Evolutionary conservation across 1,140 invertebrate species (phyloP), one percentile per base, ranked within the genome.

Genomic region (Teleogryllus occipitalis): DNA sequence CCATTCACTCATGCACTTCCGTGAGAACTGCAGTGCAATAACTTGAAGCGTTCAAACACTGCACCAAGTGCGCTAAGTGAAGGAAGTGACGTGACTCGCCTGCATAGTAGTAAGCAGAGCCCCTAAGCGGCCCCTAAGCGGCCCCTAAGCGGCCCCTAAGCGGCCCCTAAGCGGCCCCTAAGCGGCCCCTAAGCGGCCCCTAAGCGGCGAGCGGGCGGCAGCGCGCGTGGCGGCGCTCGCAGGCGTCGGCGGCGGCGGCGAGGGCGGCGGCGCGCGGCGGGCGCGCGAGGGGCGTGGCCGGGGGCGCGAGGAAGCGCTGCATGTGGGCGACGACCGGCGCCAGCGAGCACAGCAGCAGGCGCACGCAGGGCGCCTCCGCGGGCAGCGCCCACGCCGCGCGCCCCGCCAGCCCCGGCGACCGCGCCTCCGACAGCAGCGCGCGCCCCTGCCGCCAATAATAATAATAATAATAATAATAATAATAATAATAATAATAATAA

Each of bases 361-460:
- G 54, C 18, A 65, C 18, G 18, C 54, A 65, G 79, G 82, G 78
- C 46, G 78, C 54, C 47, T 82, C 82, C 18, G 82, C 54, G n/a
- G 80, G 81, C 49, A 84, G 83, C 76, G 85, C 85, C 80, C 83
- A 82, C 8, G 82, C 80, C 22, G 86, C 81, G 46, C 85, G 85
- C 47, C 85, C 85, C 81, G 10, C 54, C 54, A 65, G 54, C 2
- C 54, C 54, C 54, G 54, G 54, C 10, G 10, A 18, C 0, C 54
- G 10, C 10, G 54, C 54, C 18, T 65, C 54, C 18, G 10, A 10
- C 18, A 65, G 10, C 10, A 65, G 54, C 18, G 54, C 54, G 18
- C 54, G 54, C 10, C 54, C 54, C 54, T 65, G 54, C 2, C 10
- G n/a, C 1, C n/a, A 72, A 15, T 6, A 72, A 15, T 72, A 72